Evolutionary conservation across 30 jellyfish, hydroid and myxozoan genomes (phyloP).

Genomic region (Hydractinia echinata): DNA sequence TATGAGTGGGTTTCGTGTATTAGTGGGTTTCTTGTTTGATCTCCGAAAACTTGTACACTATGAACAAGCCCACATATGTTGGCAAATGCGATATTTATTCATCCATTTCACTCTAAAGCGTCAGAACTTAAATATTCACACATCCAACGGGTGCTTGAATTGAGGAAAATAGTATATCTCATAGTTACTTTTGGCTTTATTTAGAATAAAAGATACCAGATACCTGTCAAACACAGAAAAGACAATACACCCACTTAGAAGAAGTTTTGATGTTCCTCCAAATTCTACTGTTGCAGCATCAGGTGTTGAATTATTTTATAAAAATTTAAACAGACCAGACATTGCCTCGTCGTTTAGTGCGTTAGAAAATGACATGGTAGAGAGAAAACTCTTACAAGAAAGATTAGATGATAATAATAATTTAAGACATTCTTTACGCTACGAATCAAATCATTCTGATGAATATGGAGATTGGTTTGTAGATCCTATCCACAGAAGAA

Average conservation of each 20-base stretch:
- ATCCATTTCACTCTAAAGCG: too few species aligned
- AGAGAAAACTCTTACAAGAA: background rate
- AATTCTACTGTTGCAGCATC: background rate
- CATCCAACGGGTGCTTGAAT: too few species aligned
- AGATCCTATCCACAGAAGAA: constrained; percentile 45
- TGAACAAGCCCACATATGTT: too few species aligned
- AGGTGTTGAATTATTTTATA: background rate
- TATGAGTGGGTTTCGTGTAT: too few species aligned
- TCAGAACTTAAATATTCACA: too few species aligned
- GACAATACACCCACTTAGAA: background rate
- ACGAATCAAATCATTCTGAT: background rate
- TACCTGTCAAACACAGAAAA: constrained; percentile 11
- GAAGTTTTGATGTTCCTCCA: background rate
- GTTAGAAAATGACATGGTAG: background rate
- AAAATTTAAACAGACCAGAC: background rate
- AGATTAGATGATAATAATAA: background rate
- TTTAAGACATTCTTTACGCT: too few species aligned
- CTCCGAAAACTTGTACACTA: too few species aligned
- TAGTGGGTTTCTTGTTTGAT: too few species aligned
- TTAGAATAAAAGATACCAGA: background rate
- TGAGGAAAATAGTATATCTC: too few species aligned
- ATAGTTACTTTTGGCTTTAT: background rate
- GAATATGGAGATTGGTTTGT: constrained; percentile 34
- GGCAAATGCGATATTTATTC: too few species aligned
- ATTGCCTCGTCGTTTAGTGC: background rate